Base-by-base conservation (phyloP, 2,888 invertebrate genomes). In the Pseudanteris insignis region DNA sequence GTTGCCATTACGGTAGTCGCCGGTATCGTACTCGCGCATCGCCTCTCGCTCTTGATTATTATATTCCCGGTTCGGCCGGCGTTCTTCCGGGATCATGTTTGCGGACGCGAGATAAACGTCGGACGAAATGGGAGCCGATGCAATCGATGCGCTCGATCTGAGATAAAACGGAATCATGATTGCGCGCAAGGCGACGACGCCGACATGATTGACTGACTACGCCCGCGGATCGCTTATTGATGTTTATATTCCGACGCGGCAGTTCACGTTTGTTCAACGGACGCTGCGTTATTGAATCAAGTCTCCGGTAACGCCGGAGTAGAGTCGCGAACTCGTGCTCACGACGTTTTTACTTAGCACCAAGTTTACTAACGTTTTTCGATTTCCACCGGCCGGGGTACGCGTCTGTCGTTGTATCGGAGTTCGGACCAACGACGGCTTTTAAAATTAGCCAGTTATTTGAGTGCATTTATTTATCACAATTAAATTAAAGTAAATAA, bases 1-100 rank as follows among this genome's bases (percentile, higher is more conserved):
- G 41, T 51, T 48, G 44, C 61, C 48, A 41, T 62, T 57, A 65
- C 61, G 53, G 64, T 67, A 67, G 67, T 67, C 51, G 47, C 36
- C n/a, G n/a, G n/a, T n/a, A n/a, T n/a, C 47, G 33, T 51, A 41
- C 58, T 38, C 18, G 47, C 34, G 44, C 41, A 40, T 53, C n/a
- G n/a, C 46, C 43, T 53, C 53, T 50, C 25, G 47, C 47, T 59
- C 47, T 46, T 55, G 55, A 61, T 61, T 61, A 61, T 61, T 61
- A 61, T 54, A 54, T 61, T 61, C 61, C 30, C n/a, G n/a, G n/a
- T n/a, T 41, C 53, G 14, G 47, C 50, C n/a, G n/a, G 14, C 11
- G 47, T 47, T 53, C 53, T 55, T 62, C 61, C 55, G 55, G 51
- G 61, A 62, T 62, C 55, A 62, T 55, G 55, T 62, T 62, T 62